Evolutionary conservation across 2,797 vertebrate genomes (phyloP), one percentile per base, ranked within the genome.

Genomic region (Mus minutoides): DNA sequence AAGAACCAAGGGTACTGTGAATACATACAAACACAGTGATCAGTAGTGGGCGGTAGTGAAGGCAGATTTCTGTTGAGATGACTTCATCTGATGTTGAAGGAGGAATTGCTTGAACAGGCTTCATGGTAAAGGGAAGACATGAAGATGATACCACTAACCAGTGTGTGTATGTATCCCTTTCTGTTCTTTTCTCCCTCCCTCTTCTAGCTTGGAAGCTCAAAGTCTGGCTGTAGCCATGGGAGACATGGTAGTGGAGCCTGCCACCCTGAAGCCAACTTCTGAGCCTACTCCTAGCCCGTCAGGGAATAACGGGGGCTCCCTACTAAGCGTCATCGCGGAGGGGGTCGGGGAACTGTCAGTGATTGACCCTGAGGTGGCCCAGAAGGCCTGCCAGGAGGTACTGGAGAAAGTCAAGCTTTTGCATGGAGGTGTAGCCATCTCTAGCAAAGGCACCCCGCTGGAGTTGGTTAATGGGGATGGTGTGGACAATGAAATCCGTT

Each of bases 291-390:
- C 98, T 13, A 98, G 98, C 1, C 98, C 98, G 0, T 83, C 97
- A 40, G 97, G 95, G 67, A 97, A 71, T 85, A 98, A 90, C 3
- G 98, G 97, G 49, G 98, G 99, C 13, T 98, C 98, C 0, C 97
- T 98, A 0, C 99, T 99, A 79, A 98, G 98, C 0, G 98, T 99
- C 97, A 99, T 99, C 98, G 98, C 97, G 0, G 99, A 99, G 96
- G 99, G 99, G 0, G 97, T 98, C 1, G 98, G 98, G 0, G 99
- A 99, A 96, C 98, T 99, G 76, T 98, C 98, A 3, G 98, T 99
- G 82, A 99, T 99, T 7, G 99, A 99, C 95, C 97, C 99, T 0
- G 99, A 99, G 98, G 99, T 99, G 97, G 99, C 99, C 0, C 98
- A 99, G 89, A 99, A 98, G 17, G 99, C 99, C 8, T 99, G 99